phyloP scores from a whole-genome alignment of 1,140 invertebrate genomes.

The Dreissena polymorpha region DNA sequence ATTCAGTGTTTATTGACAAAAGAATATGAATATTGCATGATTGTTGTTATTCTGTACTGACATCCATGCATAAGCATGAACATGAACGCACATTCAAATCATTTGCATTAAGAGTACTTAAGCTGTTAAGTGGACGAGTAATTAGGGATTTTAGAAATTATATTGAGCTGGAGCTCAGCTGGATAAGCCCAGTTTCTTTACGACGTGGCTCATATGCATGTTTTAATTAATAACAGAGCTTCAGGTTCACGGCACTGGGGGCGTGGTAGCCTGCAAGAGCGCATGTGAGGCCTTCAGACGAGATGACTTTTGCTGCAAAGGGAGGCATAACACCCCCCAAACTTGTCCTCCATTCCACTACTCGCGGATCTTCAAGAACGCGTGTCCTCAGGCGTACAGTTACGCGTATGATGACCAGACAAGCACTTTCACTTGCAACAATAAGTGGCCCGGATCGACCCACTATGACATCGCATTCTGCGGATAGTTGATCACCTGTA shows the following conservation, averaged over 20 bases:
- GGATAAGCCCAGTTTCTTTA: too few relatives aligned
- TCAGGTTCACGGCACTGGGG: constrained; percentile 68
- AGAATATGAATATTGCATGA: too few relatives aligned
- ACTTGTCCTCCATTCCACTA: constrained; percentile 82
- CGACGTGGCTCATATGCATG: background rate
- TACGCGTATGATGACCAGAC: constrained; percentile 58
- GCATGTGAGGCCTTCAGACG: constrained; percentile 82
- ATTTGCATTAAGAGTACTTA: too few relatives aligned
- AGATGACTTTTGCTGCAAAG: constrained; percentile 81
- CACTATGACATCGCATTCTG: constrained; percentile 42
- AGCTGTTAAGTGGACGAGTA: too few relatives aligned
- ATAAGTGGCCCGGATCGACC: background rate
- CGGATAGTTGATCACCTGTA: background rate
- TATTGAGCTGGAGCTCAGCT: too few relatives aligned
- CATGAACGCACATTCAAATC: too few relatives aligned
- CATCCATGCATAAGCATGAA: too few relatives aligned
- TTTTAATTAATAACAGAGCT: constrained; percentile 73
- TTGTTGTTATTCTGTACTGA: too few relatives aligned
- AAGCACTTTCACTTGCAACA: constrained; percentile 56
- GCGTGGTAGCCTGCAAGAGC: constrained; percentile 80
- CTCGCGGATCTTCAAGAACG: constrained; percentile 80
- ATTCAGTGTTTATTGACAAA: too few relatives aligned
- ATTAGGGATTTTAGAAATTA: too few relatives aligned
- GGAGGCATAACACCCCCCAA: constrained; percentile 80
- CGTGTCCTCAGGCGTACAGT: constrained; percentile 78